Evolutionary conservation across 1,140 invertebrate genomes (phyloP).

Genomic region (Calephelis nemesis): DNA sequence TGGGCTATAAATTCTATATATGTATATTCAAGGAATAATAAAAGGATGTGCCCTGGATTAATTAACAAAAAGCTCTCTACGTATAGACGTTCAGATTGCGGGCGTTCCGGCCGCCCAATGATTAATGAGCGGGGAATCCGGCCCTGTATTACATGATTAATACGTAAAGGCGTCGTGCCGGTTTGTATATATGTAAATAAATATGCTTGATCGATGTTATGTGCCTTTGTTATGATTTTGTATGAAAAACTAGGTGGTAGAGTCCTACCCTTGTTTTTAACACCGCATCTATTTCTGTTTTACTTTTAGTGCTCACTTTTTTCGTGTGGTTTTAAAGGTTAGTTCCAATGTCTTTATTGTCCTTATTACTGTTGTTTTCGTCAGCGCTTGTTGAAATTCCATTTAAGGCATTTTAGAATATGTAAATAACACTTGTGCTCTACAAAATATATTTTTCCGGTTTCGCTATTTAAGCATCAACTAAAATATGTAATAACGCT

Average conservation of each 20-base stretch:
- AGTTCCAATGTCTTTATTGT: no score
- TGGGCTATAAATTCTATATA: no score
- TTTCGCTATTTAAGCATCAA: no score
- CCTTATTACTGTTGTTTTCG: no score
- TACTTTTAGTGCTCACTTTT: no score
- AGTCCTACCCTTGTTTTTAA: background rate
- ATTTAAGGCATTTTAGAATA: no score
- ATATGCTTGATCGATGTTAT: constrained; percentile 10
- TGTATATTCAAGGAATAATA: background rate
- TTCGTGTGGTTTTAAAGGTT: no score
- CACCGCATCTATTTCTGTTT: no score
- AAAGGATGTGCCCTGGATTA: constrained; percentile 33
- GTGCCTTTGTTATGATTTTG: constrained; percentile 7
- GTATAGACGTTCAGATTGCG: constrained; percentile 36
- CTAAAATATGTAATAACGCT: no score
- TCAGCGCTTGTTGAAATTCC: no score
- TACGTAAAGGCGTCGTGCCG: constrained; percentile 22
- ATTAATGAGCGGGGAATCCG: constrained; percentile 34
- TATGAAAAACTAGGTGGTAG: background rate
- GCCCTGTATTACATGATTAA: constrained; percentile 39
- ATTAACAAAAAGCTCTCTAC: constrained; percentile 42
- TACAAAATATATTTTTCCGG: no score
- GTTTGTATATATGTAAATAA: constrained; percentile 19
- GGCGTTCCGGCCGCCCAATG: constrained; percentile 27
- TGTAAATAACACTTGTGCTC: no score